Conservation (phyloP, 2,888 invertebrate genomes). For the Agrypnus murinus region DNA sequence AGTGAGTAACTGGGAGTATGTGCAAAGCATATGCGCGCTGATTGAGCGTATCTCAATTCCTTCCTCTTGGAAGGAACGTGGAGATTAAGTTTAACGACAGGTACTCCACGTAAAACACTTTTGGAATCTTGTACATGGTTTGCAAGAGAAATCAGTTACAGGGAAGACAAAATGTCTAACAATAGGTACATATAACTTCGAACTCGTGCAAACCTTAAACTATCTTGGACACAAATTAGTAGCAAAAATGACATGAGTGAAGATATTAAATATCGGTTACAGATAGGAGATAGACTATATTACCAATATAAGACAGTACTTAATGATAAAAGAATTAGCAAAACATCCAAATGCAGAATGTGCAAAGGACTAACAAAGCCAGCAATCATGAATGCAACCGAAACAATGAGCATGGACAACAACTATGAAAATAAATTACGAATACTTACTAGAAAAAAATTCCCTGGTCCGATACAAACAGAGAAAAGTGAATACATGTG, state of each 20-base stretch:
- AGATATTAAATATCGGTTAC: background rate
- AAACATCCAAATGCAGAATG: background rate
- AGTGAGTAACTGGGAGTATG: no score
- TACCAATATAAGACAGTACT: conserved; percentile 4
- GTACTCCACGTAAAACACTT: no score
- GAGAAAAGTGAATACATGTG: background rate
- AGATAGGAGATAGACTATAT: background rate
- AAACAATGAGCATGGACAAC: background rate
- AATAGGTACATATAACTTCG: no score
- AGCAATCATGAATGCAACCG: background rate
- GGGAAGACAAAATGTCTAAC: no score
- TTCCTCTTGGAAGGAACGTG: no score
- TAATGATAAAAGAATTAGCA: background rate
- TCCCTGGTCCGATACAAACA: background rate
- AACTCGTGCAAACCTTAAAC: background rate
- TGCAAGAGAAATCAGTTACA: background rate
- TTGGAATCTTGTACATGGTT: no score
- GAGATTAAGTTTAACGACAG: no score
- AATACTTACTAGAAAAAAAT: background rate
- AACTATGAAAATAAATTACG: background rate
- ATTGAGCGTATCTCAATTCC: no score
- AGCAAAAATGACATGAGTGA: background rate
- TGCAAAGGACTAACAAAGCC: background rate
- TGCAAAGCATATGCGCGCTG: no score
- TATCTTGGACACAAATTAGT: background rate